A percentile compares a stretch with the other conserved stretches of the same genome.
These are phyloP conservation scores for Phymatocera aterrima DNA, from an alignment of 2,888 invertebrate genomes.

Conservation along the genomic window DNA sequence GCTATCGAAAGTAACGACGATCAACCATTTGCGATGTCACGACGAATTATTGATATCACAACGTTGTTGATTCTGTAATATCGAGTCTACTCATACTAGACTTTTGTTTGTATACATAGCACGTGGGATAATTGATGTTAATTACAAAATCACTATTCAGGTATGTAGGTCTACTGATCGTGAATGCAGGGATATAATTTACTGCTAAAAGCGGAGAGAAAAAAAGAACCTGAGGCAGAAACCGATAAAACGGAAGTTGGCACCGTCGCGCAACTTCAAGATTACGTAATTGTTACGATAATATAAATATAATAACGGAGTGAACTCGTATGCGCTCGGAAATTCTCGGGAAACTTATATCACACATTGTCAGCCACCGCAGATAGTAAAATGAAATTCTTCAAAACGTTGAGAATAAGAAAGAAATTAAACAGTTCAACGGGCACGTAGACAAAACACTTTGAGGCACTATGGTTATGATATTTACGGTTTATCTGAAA, in stretches of 20 bases:
- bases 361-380: too few species aligned
- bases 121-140: too few species aligned
- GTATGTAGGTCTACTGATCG: too few species aligned
- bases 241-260: background rate
- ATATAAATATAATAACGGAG: background rate
- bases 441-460: background rate
- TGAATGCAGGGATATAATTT: too few species aligned
- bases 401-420: background rate
- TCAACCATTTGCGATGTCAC: background rate
- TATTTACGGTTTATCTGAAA: too few species aligned
- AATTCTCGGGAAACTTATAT: background rate
- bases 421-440: background rate
- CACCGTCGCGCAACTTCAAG: background rate
- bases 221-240: background rate
- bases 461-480: too few species aligned
- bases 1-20: constrained; percentile 17
- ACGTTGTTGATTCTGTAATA: background rate
- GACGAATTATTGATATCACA: background rate
- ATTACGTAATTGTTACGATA: background rate
- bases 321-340: background rate
- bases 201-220: too few species aligned
- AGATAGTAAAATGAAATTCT: background rate
- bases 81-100: background rate
- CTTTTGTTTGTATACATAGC: background rate
- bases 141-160: too few species aligned